Conservation (phyloP, 2,113 vertebrate species). For the Engraulis encrasicolus region DNA sequence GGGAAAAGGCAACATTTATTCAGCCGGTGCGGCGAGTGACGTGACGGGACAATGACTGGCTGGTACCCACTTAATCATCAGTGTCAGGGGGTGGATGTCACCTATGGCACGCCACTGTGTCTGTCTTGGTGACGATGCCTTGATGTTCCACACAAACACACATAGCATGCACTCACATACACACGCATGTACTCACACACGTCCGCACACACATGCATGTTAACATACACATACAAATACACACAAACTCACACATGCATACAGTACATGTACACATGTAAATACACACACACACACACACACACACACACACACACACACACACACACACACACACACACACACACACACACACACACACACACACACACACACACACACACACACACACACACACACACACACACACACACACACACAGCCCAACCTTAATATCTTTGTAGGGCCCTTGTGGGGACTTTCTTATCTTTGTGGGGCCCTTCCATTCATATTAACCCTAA, state of each 20-base stretch:
- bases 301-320: too few species aligned
- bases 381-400: too few species aligned
- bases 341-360: neutral
- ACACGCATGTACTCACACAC: neutral
- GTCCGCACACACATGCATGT: neutral
- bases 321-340: neutral
- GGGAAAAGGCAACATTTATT: neutral
- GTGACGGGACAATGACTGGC: neutral
- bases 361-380: neutral
- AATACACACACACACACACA: too few species aligned
- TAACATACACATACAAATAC: neutral
- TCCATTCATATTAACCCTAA: too few species aligned
- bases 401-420: too few species aligned
- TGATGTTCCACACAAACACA: neutral
- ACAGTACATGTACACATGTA: too few species aligned
- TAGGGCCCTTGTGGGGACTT: too few species aligned
- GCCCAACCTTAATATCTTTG: too few species aligned
- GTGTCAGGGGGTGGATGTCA: slow-evolving; percentile 14
- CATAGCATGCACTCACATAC: neutral
- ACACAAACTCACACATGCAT: too few species aligned
- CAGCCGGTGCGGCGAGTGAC: neutral
- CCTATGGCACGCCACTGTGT: neutral
- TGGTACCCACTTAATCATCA: slow-evolving; percentile 12
- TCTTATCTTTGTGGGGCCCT: too few species aligned
- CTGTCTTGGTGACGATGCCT: neutral